Percentiles rank a stretch among this genome's conserved stretches.
phyloP scores from a whole-genome alignment of 2,113 vertebrate genomes.

The Onychostruthus taczanowskii region DNA sequence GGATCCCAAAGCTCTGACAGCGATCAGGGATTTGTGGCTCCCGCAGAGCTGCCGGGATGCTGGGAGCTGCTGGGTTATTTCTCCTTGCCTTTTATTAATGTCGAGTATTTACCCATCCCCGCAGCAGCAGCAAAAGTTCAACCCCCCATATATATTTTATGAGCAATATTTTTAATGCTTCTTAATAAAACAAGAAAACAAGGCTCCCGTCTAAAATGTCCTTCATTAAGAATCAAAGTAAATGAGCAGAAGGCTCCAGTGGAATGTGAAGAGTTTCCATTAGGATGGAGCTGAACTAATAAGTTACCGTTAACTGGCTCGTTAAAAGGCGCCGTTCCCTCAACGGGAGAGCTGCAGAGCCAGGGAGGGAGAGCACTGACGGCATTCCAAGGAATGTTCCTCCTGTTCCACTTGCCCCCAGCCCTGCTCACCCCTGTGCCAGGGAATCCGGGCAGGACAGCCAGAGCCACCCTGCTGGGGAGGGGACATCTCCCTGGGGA shows the following conservation, averaged over 20 bases:
- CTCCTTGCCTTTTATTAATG: background rate
- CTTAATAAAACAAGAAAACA: constrained; percentile 54
- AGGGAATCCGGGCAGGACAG: fast-evolving
- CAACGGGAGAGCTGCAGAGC: fast-evolving
- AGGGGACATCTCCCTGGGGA: background rate
- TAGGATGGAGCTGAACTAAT: background rate
- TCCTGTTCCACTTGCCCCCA: fast-evolving
- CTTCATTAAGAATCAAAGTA: background rate
- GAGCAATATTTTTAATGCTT: constrained; percentile 35
- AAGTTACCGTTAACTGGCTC: background rate
- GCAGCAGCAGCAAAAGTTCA: background rate
- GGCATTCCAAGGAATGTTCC: background rate
- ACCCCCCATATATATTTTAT: constrained; percentile 1
- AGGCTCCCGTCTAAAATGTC: background rate
- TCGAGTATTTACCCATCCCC: background rate
- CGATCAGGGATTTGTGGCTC: background rate
- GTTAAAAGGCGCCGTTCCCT: background rate
- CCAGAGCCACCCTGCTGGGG: background rate
- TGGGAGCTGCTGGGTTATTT: background rate
- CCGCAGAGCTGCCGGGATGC: background rate
- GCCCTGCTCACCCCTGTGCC: fast-evolving
- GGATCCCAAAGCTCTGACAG: fast-evolving
- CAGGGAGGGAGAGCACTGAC: fast-evolving
- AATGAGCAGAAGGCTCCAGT: background rate
- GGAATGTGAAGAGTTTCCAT: background rate